A percentile compares a stretch with the other conserved stretches of the same genome.
phyloP scores from a whole-genome alignment of 30 jellyfish, hydroid and myxozoan species.

The Chironex yamaguchii region DNA sequence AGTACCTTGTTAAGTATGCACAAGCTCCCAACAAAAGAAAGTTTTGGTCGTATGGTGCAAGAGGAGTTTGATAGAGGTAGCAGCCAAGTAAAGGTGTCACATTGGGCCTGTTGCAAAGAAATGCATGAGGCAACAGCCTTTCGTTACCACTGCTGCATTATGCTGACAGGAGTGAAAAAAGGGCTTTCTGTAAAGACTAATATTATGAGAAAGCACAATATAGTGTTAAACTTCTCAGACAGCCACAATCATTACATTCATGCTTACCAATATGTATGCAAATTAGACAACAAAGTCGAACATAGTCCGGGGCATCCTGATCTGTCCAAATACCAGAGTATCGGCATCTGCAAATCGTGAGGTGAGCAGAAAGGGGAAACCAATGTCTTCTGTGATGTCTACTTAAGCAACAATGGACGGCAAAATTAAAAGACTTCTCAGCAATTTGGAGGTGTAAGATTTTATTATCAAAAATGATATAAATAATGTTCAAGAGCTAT shows the following conservation, averaged over 20 bases:
- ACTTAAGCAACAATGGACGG: neutral
- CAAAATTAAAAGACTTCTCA: neutral
- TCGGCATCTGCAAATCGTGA: neutral
- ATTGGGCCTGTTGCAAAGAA: constrained; percentile 2
- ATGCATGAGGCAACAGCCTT: neutral
- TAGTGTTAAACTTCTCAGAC: neutral
- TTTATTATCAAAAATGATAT: neutral
- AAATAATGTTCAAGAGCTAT: neutral
- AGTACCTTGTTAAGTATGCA: neutral
- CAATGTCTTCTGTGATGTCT: no score
- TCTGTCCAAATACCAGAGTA: neutral
- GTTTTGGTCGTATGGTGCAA: neutral
- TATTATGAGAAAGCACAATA: neutral
- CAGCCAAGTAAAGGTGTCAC: neutral
- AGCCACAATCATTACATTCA: neutral
- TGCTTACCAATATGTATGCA: neutral
- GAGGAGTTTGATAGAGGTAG: neutral
- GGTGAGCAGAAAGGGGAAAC: neutral
- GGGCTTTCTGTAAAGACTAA: neutral
- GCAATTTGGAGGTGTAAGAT: neutral
- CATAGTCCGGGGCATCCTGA: constrained; percentile 3
- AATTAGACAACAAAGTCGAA: neutral
- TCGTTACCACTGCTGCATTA: neutral
- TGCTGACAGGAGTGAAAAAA: neutral
- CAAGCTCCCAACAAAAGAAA: neutral